Percentiles rank a stretch among this genome's conserved stretches.
These are phyloP conservation scores for Acleris sparsana DNA, from an alignment of 2,888 invertebrate species.

Conservation along the genomic window DNA sequence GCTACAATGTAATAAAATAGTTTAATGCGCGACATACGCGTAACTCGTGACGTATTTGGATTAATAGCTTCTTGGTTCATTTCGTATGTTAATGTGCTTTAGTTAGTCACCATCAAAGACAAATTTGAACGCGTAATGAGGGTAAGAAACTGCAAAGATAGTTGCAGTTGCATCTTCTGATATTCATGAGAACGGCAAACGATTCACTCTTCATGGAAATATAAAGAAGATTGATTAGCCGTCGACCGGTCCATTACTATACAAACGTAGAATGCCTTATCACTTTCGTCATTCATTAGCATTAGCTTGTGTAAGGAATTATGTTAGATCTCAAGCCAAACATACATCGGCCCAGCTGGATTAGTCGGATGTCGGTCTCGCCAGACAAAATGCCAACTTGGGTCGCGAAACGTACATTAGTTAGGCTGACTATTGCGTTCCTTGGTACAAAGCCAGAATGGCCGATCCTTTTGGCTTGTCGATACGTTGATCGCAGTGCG, in stretches of 20 bases:
- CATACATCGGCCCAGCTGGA: slow-evolving; percentile 34
- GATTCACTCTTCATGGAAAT: too few species aligned
- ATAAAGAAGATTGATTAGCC: too few species aligned
- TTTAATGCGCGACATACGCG: slow-evolving; percentile 34
- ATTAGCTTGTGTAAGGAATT: slow-evolving; percentile 16
- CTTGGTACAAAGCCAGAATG: slow-evolving; percentile 82
- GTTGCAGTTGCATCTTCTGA: too few species aligned
- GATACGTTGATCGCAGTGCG: slow-evolving; percentile 72
- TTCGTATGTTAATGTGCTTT: slow-evolving; percentile 19
- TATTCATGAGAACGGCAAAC: too few species aligned
- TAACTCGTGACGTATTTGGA: slow-evolving; percentile 32
- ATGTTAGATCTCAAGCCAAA: slow-evolving; percentile 12
- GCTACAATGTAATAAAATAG: slow-evolving; percentile 37
- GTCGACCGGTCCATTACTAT: too few species aligned
- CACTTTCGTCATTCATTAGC: slow-evolving; percentile 4
- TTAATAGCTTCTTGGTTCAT: slow-evolving; percentile 28
- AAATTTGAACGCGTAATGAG: slow-evolving; percentile 9
- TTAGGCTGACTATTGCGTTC: slow-evolving; percentile 76
- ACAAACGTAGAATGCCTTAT: not conserved
- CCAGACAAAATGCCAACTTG: slow-evolving; percentile 75
- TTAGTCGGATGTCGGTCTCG: slow-evolving; percentile 44
- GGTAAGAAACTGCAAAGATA: not conserved
- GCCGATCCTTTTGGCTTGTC: slow-evolving; percentile 81
- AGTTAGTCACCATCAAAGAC: slow-evolving; percentile 19
- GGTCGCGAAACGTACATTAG: slow-evolving; percentile 78